phyloP scores from a whole-genome alignment of 53 echinoderm and acorn worm genomes.

The Patiria pectinifera region DNA sequence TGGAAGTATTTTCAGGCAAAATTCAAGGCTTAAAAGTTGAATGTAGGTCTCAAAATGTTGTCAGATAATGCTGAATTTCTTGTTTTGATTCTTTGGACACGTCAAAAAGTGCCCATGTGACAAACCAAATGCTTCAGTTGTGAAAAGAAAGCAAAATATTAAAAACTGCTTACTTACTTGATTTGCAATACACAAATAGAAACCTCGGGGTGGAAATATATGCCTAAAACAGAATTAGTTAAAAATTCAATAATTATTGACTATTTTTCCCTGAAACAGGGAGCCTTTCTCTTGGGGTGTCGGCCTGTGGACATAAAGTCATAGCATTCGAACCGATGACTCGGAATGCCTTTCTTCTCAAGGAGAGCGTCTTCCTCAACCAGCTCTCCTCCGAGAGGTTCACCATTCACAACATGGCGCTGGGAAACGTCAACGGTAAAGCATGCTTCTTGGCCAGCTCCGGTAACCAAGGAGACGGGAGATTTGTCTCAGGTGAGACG shows the following conservation, averaged over 20 bases:
- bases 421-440: conserved; percentile 71
- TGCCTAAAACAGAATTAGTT: not conserved
- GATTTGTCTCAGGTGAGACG: conserved; percentile 70
- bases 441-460: conserved; percentile 77
- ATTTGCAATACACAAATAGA: too few relatives aligned
- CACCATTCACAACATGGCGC: conserved; percentile 68
- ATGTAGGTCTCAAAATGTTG: not conserved
- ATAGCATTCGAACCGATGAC: conserved; percentile 74
- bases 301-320: conserved; percentile 66
- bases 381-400: conserved; percentile 49
- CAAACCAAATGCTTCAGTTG: too few relatives aligned
- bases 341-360: conserved; percentile 65
- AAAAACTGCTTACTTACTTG: too few relatives aligned
- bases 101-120: not conserved
- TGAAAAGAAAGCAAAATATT: too few relatives aligned
- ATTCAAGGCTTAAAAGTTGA: not conserved
- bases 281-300: conserved; percentile 23
- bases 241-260: not conserved
- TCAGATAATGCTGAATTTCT: not conserved
- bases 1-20: too few relatives aligned
- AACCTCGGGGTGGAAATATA: not conserved
- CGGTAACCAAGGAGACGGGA: conserved; percentile 72
- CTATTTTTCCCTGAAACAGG: not conserved
- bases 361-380: conserved; percentile 78
- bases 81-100: too few relatives aligned